Evolutionary conservation across 1,140 invertebrate genomes (phyloP).

Genomic region (Hyles euphorbiae): DNA sequence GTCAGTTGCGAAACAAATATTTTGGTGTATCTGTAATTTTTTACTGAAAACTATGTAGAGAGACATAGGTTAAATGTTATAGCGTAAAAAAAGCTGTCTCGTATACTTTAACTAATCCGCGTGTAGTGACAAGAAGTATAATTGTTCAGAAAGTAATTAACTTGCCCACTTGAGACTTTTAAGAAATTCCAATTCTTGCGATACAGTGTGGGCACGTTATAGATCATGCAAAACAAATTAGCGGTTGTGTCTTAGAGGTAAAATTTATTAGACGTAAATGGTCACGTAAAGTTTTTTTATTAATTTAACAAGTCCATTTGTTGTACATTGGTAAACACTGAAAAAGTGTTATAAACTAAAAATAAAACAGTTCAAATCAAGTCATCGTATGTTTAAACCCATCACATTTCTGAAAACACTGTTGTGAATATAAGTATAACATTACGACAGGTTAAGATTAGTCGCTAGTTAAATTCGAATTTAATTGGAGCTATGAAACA

Average conservation of each 20-base stretch:
- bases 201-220: neutral
- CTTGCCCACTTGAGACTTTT: conserved; percentile 3
- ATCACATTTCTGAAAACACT: too few relatives aligned
- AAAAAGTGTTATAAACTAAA: too few relatives aligned
- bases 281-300: neutral
- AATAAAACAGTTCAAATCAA: too few relatives aligned
- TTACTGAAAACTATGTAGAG: neutral
- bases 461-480: too few relatives aligned
- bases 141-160: neutral
- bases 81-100: neutral
- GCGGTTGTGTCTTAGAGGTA: neutral
- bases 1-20: conserved; percentile 4
- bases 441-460: too few relatives aligned
- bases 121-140: neutral
- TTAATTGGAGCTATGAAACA: too few relatives aligned
- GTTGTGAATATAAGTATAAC: too few relatives aligned
- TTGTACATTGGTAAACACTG: too few relatives aligned
- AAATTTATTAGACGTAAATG: neutral
- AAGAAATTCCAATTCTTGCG: neutral
- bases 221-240: conserved; percentile 4
- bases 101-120: conserved; percentile 1
- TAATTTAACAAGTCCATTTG: too few relatives aligned
- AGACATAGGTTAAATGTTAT: neutral
- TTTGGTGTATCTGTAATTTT: neutral
- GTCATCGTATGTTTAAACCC: too few relatives aligned